Evolutionary conservation across 2,888 invertebrate species (phyloP).

Genomic region (Sinelater perroti): DNA sequence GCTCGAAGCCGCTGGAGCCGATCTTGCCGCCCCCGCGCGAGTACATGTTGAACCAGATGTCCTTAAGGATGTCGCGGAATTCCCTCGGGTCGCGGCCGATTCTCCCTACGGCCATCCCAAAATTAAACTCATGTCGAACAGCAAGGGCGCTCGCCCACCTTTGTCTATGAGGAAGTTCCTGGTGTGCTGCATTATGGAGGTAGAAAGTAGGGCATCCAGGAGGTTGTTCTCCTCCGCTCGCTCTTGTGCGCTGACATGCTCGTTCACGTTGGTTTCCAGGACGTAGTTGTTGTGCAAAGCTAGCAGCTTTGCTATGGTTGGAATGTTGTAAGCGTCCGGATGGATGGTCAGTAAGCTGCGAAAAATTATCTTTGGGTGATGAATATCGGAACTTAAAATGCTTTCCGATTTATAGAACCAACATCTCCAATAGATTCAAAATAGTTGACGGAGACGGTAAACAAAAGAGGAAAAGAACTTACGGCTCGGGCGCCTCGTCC

Average conservation of each 20-base stretch:
- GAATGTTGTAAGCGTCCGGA: constrained; percentile 69
- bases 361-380: too few species aligned
- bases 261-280: constrained; percentile 75
- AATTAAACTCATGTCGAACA: not conserved
- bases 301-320: constrained; percentile 78
- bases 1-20: constrained; percentile 92
- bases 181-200: constrained; percentile 76
- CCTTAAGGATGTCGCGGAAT: constrained; percentile 76
- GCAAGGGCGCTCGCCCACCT: constrained; percentile 58
- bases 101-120: constrained; percentile 3
- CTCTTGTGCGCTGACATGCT: constrained; percentile 79
- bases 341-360: constrained; percentile 74
- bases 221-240: constrained; percentile 81
- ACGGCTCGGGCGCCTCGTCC: constrained; percentile 82
- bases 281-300: constrained; percentile 88
- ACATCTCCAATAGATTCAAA: too few species aligned
- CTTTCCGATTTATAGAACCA: too few species aligned
- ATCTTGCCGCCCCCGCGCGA: constrained; percentile 80
- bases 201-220: constrained; percentile 79
- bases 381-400: too few species aligned
- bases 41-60: constrained; percentile 84
- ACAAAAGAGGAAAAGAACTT: constrained; percentile 58
- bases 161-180: constrained; percentile 71
- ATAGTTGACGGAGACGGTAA: too few species aligned
- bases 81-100: constrained; percentile 72